Conservation (phyloP, 2,797 vertebrate species). For the Amblyopsis hoosieri region DNA sequence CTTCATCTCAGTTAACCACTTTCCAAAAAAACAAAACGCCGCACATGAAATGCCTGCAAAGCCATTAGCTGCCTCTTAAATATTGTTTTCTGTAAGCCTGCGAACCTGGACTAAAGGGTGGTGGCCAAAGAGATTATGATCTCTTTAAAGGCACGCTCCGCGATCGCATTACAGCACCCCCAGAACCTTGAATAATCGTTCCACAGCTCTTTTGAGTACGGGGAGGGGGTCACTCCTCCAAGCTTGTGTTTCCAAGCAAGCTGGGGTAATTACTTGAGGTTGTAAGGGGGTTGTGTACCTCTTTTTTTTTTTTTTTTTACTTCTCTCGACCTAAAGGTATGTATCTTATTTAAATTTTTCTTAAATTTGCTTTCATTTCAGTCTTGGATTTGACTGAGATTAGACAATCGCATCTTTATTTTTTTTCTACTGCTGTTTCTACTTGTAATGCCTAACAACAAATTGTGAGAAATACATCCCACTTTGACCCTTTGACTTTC, state of each 20-base stretch:
- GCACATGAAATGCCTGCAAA: constrained; percentile 6
- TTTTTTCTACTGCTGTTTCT: not conserved
- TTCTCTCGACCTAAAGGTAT: not conserved
- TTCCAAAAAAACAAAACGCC: not conserved
- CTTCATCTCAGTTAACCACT: constrained; percentile 25
- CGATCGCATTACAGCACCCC: too few species aligned
- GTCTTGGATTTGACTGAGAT: not conserved
- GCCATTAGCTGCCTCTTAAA: not conserved
- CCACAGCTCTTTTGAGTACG: too few species aligned
- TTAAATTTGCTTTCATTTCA: not conserved
- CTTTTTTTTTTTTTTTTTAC: not conserved
- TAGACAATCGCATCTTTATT: not conserved
- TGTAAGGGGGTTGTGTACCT: too few species aligned
- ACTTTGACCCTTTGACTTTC: constrained; percentile 1
- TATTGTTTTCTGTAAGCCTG: not conserved
- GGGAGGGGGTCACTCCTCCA: too few species aligned
- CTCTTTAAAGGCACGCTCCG: too few species aligned
- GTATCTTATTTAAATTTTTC: not conserved
- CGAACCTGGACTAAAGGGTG: not conserved
- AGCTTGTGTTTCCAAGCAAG: too few species aligned
- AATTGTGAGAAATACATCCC: not conserved
- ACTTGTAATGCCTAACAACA: not conserved
- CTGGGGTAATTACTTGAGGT: too few species aligned
- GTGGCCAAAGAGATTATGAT: not conserved
- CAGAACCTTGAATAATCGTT: too few species aligned